Evolutionary conservation across 92 coral and sea anemone genomes (phyloP), one percentile per base, ranked within the genome.

Genomic region (Paragorgia papillata): DNA sequence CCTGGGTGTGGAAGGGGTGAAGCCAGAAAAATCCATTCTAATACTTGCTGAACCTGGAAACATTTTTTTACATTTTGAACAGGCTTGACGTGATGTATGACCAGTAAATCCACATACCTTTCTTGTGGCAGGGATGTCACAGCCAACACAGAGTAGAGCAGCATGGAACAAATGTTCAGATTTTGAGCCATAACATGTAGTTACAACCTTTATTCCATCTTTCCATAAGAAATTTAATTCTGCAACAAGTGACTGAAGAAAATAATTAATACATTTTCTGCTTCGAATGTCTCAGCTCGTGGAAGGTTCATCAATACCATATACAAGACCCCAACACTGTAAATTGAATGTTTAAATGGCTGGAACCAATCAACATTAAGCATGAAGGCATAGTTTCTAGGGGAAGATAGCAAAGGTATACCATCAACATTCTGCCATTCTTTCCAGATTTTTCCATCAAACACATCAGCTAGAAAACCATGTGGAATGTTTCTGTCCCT

Each of bases 91-190:
- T 18, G 84, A 69, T 46, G 51, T 55, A 46, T 80, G 65, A 2
- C 74, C 84, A 44, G 82, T 81, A 43, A 88, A 88, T 3, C 89
- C 92, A 79, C 92, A 81, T 15, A 88, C 85, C 41, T 89, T 81
- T 6, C 92, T 57, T 27, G 92, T 79, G 7, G 88, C 91, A 20
- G 91, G 91, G 15, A 88, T 79, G 48, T 88, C 88, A 55, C 88
- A 88, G 27, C 88, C 90, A 58, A 86, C 39, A 51, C 90, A 86
- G 20, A 73, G 74, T 58, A 83, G 76, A 54, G 76, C 83, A n/a
- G 74, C 87, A 62, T 56, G 81, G 31, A 61, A 20, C 35, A 19
- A 28, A 17, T 51, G 21, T 51, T 51, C 21, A 22, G 17, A 22
- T 17, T 51, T 51, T 51, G 58, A 51, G 58, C 58, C 58, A 51